Evolutionary conservation across 37 sponge, comb jelly and placozoan genomes (phyloP).

Genomic region (Cliona cf. orientalis): DNA sequence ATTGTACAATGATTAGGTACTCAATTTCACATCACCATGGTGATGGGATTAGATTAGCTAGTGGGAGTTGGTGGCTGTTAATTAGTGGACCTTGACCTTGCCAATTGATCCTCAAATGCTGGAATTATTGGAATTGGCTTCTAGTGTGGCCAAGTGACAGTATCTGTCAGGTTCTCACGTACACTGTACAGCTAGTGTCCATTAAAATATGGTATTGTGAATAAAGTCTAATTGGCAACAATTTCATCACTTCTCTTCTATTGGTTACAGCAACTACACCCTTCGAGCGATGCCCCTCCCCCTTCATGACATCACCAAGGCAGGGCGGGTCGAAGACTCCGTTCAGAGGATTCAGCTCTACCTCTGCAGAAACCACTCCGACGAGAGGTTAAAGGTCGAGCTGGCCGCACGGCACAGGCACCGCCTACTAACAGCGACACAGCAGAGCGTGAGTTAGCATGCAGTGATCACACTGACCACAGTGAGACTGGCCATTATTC

Average conservation of each 20-base stretch:
- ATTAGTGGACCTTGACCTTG: too few species aligned
- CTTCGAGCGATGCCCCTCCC: constrained; percentile 77
- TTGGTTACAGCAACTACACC: constrained; percentile 72
- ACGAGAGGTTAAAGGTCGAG: constrained; percentile 69
- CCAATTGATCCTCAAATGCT: too few species aligned
- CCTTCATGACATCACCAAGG: constrained; percentile 48
- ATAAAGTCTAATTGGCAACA: background rate
- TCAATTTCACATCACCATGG: too few species aligned
- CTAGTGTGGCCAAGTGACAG: too few species aligned
- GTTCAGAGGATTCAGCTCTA: constrained; percentile 60
- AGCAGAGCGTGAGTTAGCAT: constrained; percentile 60
- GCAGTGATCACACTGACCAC: background rate
- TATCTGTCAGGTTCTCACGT: background rate
- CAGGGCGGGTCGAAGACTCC: constrained; percentile 14
- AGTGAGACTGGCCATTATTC: background rate
- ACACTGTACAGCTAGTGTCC: background rate
- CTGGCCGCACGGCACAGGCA: constrained; percentile 50
- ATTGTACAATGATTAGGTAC: too few species aligned
- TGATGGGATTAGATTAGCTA: too few species aligned
- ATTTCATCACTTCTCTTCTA: too few species aligned
- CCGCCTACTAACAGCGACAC: constrained; percentile 60
- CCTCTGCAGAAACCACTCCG: constrained; percentile 80
- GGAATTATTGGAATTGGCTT: too few species aligned
- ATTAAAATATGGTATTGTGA: background rate
- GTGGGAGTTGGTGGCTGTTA: too few species aligned